phyloP scores from a whole-genome alignment of 2,888 invertebrate species.

The Liopterus haemorrhoidalis region DNA sequence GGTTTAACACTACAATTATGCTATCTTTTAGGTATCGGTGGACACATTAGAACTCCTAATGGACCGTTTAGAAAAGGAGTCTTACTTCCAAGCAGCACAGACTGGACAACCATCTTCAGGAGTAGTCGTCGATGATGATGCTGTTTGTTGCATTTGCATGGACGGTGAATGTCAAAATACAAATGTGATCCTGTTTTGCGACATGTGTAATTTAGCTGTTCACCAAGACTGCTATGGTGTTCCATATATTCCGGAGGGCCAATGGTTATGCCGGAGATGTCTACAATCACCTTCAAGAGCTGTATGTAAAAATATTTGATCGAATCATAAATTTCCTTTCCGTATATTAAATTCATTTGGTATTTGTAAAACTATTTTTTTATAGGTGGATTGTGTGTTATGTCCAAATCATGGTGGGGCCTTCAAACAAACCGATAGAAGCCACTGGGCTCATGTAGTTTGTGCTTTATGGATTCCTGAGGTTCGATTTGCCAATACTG shows the following conservation, averaged over 20 bases:
- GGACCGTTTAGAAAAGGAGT: slow-evolving; percentile 97
- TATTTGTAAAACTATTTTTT: no score
- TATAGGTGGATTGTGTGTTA: slow-evolving; percentile 94
- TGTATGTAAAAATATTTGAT: no score
- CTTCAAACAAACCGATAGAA: slow-evolving; percentile 94
- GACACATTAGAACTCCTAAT: slow-evolving; percentile 92
- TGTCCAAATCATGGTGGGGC: slow-evolving; percentile 98
- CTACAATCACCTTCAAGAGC: slow-evolving; percentile 92
- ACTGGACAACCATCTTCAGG: slow-evolving; percentile 58
- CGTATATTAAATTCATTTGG: no score
- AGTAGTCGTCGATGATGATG: slow-evolving; percentile 91
- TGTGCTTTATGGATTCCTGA: slow-evolving; percentile 99
- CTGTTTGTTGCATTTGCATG: slow-evolving; percentile 97
- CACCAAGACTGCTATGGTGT: slow-evolving; percentile 99
- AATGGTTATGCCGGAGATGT: slow-evolving; percentile 95
- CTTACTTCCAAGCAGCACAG: slow-evolving; percentile 81
- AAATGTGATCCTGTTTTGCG: slow-evolving; percentile 97
- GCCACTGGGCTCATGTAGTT: slow-evolving; percentile 97
- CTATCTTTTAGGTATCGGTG: no score
- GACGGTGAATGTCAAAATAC: slow-evolving; percentile 98
- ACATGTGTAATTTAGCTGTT: slow-evolving; percentile 98
- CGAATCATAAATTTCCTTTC: no score
- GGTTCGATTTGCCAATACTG: slow-evolving; percentile 95
- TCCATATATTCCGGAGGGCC: slow-evolving; percentile 55
- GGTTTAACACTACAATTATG: no score